Conservation (phyloP, 2,888 invertebrate genomes). For the Conchocele bisecta region DNA sequence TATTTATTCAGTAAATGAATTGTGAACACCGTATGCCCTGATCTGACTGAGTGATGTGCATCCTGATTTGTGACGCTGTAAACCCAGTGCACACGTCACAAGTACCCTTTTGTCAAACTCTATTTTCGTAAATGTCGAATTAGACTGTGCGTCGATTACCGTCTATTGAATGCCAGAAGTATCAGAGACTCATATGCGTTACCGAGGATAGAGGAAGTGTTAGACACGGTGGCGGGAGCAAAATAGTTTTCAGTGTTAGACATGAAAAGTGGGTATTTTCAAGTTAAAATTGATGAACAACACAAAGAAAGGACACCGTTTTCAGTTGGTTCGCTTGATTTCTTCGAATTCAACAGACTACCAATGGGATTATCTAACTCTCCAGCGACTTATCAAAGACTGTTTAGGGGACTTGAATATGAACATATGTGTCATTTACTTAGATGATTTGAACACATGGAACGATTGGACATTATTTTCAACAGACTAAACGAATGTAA, state of each 20-base stretch:
- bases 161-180: neutral
- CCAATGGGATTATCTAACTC: conserved; percentile 36
- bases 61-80: no score
- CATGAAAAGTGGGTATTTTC: conserved; percentile 36
- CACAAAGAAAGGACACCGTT: conserved; percentile 32
- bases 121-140: conserved; percentile 33
- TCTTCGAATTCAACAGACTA: conserved; percentile 26
- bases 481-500: conserved; percentile 5
- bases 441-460: conserved; percentile 57
- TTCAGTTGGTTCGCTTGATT: neutral
- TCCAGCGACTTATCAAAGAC: conserved; percentile 43
- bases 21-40: no score
- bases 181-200: conserved; percentile 23
- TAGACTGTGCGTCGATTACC: conserved; percentile 13
- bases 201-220: conserved; percentile 47
- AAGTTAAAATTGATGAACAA: conserved; percentile 20
- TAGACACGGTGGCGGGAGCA: neutral
- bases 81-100: conserved; percentile 17
- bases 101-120: conserved; percentile 40
- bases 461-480: conserved; percentile 37
- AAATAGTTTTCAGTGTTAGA: conserved; percentile 4
- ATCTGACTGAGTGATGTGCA: no score
- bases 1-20: no score
- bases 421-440: conserved; percentile 38
- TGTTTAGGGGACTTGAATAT: conserved; percentile 26